phyloP scores from a whole-genome alignment of 2,797 vertebrate genomes.

The Myripristis murdjan region DNA sequence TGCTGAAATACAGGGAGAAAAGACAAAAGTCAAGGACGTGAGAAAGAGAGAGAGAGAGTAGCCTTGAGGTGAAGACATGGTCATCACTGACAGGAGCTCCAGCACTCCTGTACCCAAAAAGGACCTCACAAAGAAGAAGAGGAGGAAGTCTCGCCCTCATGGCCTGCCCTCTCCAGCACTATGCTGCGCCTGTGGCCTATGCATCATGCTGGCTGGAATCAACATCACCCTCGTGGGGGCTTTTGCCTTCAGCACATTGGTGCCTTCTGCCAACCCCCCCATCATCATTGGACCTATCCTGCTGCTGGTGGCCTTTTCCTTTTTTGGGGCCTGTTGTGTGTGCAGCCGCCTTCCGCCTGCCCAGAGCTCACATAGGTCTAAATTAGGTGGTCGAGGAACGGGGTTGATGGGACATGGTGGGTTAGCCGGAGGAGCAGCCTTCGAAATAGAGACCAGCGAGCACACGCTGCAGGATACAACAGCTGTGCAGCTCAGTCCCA shows the following conservation, averaged over 20 bases:
- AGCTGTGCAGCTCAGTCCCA: constrained; percentile 86
- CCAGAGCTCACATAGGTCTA: constrained; percentile 79
- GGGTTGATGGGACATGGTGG: constrained; percentile 86
- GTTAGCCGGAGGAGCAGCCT: constrained; percentile 81
- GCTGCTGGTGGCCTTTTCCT: constrained; percentile 91
- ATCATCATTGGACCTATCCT: constrained; percentile 94
- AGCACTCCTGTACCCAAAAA: constrained; percentile 81
- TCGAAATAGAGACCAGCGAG: constrained; percentile 97
- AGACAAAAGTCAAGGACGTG: constrained; percentile 10
- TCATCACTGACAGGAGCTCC: constrained; percentile 84
- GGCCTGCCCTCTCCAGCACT: constrained; percentile 93
- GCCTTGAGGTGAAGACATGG: constrained; percentile 71
- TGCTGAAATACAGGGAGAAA: constrained; percentile 42
- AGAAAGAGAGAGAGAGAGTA: constrained; percentile 12
- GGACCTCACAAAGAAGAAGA: constrained; percentile 80
- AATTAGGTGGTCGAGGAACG: constrained; percentile 82
- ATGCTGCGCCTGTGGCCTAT: constrained; percentile 96
- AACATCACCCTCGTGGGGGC: constrained; percentile 98
- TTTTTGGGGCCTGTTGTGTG: constrained; percentile 94
- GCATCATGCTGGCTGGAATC: constrained; percentile 97
- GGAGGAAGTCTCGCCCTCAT: constrained; percentile 80
- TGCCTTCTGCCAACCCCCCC: constrained; percentile 92
- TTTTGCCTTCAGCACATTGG: constrained; percentile 93
- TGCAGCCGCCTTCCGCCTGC: constrained; percentile 90
- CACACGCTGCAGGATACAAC: constrained; percentile 97